Evolutionary conservation across 1,140 invertebrate genomes (phyloP).

Genomic region (Frieseomelitta varia): DNA sequence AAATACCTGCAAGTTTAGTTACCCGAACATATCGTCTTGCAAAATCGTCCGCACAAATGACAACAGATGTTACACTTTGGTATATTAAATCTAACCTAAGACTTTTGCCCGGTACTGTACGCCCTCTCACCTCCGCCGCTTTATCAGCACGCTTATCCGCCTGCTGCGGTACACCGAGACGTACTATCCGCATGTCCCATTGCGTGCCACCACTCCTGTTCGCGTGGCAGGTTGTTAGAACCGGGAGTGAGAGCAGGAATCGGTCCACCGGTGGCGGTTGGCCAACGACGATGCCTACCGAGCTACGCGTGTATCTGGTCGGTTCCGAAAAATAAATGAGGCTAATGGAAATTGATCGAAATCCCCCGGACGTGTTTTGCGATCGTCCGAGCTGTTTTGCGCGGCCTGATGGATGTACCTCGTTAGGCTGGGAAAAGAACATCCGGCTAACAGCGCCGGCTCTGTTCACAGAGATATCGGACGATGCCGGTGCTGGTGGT

Average conservation of each 20-base stretch:
- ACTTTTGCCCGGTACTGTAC: neutral
- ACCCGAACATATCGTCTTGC: no score
- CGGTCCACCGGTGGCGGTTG: neutral
- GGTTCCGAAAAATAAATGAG: conserved; percentile 38
- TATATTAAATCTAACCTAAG: neutral
- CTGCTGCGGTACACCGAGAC: conserved; percentile 28
- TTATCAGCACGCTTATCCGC: neutral
- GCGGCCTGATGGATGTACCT: conserved; percentile 29
- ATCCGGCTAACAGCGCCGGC: neutral
- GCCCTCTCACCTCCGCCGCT: neutral
- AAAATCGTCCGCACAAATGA: no score
- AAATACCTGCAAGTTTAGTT: no score
- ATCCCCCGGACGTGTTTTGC: conserved; percentile 16
- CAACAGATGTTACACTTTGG: no score
- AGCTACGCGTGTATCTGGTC: conserved; percentile 31
- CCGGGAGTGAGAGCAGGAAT: neutral
- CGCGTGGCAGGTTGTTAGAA: neutral
- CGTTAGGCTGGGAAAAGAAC: conserved; percentile 26
- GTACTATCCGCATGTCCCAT: conserved; percentile 12
- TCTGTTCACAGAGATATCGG: neutral
- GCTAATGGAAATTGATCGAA: conserved; percentile 50
- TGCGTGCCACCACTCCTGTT: neutral
- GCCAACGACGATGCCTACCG: neutral
- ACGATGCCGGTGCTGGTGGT: no score
- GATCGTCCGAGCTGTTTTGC: conserved; percentile 4